phyloP scores from a whole-genome alignment of 2,888 invertebrate species.

The Drosophila setosimentum region DNA sequence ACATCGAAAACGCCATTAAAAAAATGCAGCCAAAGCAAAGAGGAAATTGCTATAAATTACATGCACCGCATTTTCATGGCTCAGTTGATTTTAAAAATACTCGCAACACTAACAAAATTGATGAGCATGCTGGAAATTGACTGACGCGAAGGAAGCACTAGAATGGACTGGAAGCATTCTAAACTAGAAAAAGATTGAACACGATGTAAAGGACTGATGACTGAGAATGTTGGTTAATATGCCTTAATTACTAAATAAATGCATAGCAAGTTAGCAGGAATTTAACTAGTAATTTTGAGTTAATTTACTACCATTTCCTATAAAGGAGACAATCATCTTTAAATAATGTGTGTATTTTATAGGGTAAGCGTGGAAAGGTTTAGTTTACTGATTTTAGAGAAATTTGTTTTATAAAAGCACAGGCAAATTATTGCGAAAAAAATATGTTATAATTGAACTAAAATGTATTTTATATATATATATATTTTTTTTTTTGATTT shows the following conservation, averaged over 20 bases:
- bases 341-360: background rate
- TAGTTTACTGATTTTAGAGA: background rate
- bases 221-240: constrained; percentile 8
- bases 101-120: constrained; percentile 38
- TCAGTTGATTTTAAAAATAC: constrained; percentile 61
- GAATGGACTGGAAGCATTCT: background rate
- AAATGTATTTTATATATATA: too few relatives aligned
- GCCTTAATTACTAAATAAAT: background rate
- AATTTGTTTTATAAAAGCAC: background rate
- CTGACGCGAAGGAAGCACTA: background rate
- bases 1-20: background rate
- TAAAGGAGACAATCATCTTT: background rate
- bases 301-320: background rate
- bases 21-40: constrained; percentile 59
- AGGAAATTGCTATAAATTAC: constrained; percentile 76
- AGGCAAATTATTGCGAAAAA: background rate
- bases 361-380: background rate
- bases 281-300: background rate
- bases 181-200: background rate
- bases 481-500: background rate
- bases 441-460: background rate
- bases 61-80: constrained; percentile 69
- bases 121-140: constrained; percentile 36
- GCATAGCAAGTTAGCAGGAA: background rate
- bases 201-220: constrained; percentile 14